These are phyloP conservation scores for Carassius auratus DNA, from an alignment of 2,113 vertebrate genomes.

Conservation along the genomic window DNA sequence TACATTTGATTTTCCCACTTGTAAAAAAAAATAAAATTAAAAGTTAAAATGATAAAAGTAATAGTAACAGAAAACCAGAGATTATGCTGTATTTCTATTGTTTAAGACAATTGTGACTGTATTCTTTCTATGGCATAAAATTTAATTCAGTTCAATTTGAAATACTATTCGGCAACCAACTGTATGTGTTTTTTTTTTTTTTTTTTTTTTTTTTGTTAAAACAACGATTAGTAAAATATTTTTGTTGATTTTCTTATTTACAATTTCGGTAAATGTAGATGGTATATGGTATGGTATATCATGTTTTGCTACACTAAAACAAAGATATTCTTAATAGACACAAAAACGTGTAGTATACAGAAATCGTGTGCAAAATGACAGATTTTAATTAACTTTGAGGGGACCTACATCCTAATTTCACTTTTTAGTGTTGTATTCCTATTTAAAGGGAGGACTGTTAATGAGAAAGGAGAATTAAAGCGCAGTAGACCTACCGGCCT, in stretches of 20 bases:
- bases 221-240: background rate
- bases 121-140: too few species aligned
- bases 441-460: conserved; percentile 51
- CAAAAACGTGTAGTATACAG: background rate
- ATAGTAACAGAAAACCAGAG: background rate
- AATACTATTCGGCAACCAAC: too few species aligned
- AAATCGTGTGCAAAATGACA: background rate
- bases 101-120: background rate
- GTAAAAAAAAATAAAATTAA: background rate
- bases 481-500: conserved; percentile 66
- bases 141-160: too few species aligned
- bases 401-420: background rate
- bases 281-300: too few species aligned
- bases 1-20: background rate
- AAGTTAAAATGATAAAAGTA: background rate
- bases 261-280: background rate
- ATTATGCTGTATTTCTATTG: background rate
- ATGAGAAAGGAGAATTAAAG: conserved; percentile 59
- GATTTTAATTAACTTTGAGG: background rate
- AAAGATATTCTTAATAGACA: background rate
- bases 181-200: too few species aligned
- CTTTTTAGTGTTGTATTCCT: background rate
- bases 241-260: background rate
- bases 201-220: too few species aligned
- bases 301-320: background rate